These are phyloP conservation scores for Austrofundulus limnaeus DNA, from an alignment of 2,113 vertebrate species.

Conservation along the genomic window DNA sequence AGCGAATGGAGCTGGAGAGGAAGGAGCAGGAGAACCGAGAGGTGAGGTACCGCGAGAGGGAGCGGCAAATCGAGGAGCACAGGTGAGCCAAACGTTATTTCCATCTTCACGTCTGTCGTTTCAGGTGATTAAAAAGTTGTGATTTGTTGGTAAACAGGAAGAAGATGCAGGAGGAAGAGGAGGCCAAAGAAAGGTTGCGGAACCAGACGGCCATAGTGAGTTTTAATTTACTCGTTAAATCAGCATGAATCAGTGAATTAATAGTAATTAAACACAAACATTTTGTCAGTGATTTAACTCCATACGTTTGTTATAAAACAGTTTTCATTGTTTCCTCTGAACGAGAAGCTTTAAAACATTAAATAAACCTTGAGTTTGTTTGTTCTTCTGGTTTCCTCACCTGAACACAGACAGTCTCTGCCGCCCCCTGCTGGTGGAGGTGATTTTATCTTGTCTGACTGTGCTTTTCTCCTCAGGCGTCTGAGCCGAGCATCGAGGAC, in stretches of 20 bases:
- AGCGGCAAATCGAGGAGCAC: slow-evolving; percentile 94
- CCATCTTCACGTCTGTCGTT: no score
- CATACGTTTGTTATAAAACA: no score
- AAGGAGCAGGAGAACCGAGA: slow-evolving; percentile 95
- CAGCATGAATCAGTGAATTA: no score
- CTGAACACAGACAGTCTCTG: no score
- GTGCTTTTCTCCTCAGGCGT: slow-evolving; percentile 44
- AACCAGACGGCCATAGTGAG: slow-evolving; percentile 88
- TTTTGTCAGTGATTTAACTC: neutral
- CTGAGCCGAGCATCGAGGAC: slow-evolving; percentile 84
- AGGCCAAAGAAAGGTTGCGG: slow-evolving; percentile 85
- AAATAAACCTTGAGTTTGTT: no score
- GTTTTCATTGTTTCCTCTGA: no score
- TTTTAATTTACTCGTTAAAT: neutral
- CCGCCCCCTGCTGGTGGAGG: no score
- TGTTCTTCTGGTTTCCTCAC: neutral
- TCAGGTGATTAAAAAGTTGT: no score
- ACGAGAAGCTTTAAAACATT: no score
- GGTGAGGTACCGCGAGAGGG: slow-evolving; percentile 89
- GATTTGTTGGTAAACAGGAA: slow-evolving; percentile 77
- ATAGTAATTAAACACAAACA: no score
- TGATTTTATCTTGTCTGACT: neutral
- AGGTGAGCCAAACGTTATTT: no score
- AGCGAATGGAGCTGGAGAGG: slow-evolving; percentile 93
- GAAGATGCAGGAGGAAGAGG: slow-evolving; percentile 93